Evolutionary conservation across 2,113 vertebrate species (phyloP).

Genomic region (Archilochus colubris): DNA sequence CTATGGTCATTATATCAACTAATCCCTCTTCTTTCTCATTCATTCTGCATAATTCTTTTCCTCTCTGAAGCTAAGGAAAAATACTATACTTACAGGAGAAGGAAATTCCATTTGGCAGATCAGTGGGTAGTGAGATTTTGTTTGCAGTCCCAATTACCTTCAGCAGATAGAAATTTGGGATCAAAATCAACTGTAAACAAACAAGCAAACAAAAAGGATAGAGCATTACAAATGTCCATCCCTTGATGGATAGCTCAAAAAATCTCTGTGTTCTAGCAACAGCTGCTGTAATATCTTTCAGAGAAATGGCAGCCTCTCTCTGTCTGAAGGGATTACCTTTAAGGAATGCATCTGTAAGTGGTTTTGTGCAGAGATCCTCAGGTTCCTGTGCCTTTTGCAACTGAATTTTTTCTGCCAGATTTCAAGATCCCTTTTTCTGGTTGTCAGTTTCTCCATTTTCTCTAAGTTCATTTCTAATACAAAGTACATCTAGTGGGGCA

Average conservation of each 20-base stretch:
- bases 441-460: not conserved
- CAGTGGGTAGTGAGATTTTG: constrained; percentile 38
- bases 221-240: not conserved
- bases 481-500: not conserved
- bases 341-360: not conserved
- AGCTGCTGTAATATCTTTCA: constrained; percentile 49
- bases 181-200: constrained; percentile 35
- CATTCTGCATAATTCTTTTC: constrained; percentile 20
- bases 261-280: constrained; percentile 22
- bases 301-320: constrained; percentile 25
- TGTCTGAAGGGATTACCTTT: constrained; percentile 42
- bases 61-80: constrained; percentile 31
- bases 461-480: not conserved
- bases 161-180: constrained; percentile 7
- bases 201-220: not conserved
- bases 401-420: not conserved
- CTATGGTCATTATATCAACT: constrained; percentile 16
- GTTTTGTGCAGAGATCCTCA: constrained; percentile 10
- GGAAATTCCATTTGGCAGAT: constrained; percentile 53
- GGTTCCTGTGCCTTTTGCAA: not conserved
- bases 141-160: constrained; percentile 55
- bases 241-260: not conserved
- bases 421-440: not conserved
- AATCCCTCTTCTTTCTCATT: constrained; percentile 31
- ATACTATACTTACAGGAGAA: not conserved